Conservation (phyloP, 2,797 vertebrate genomes). For the Chlorospingus semifuscus region DNA sequence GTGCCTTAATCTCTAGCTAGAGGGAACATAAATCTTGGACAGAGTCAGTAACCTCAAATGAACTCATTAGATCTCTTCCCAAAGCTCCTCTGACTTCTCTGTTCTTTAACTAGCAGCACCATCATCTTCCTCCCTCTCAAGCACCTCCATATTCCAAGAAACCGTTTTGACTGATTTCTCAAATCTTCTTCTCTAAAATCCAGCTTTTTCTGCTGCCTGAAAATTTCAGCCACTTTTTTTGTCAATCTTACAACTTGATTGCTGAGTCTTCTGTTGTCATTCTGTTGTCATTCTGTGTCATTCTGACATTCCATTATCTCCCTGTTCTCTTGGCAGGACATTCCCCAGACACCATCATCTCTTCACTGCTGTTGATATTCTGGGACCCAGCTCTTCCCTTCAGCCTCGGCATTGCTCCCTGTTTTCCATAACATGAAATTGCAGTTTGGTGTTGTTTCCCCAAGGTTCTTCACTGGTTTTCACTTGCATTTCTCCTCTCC, state of each 20-base stretch:
- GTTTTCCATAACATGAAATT: background rate
- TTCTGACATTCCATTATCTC: background rate
- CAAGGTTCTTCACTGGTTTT: background rate
- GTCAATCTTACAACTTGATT: background rate
- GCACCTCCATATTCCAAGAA: background rate
- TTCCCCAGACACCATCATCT: background rate
- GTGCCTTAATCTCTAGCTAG: constrained; percentile 45
- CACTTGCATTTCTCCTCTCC: background rate
- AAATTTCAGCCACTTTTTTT: background rate
- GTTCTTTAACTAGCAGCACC: background rate
- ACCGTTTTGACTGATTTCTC: background rate
- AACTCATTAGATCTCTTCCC: constrained; percentile 14
- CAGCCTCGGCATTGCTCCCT: background rate
- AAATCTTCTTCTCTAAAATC: background rate
- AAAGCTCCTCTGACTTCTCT: background rate
- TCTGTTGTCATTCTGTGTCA: background rate
- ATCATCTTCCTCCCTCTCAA: background rate
- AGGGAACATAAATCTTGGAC: background rate
- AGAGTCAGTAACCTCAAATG: constrained; percentile 7
- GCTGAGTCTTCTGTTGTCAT: background rate
- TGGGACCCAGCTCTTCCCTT: background rate
- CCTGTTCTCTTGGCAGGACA: background rate
- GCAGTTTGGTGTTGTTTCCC: background rate
- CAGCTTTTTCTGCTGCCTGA: background rate
- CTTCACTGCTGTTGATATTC: background rate